These are phyloP conservation scores for Psilopogon haemacephalus DNA, from an alignment of 2,113 vertebrate genomes.

Conservation along the genomic window DNA sequence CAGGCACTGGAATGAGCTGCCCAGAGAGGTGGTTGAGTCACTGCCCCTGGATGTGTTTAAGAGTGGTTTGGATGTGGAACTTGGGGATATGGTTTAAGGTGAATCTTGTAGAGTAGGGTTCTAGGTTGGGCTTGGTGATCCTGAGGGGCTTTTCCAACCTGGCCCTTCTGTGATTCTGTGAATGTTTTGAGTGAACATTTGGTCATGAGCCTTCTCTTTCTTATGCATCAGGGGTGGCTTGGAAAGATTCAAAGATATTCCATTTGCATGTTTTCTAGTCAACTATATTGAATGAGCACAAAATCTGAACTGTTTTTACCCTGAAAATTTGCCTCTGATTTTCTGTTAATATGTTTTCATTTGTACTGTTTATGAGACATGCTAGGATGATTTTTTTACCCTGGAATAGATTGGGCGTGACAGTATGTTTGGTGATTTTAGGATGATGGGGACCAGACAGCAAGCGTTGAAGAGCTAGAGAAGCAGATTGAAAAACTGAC, in stretches of 20 bases:
- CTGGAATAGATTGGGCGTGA: not conserved
- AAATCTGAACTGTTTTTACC: not conserved
- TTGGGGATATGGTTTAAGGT: too few species aligned
- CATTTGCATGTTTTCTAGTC: not conserved
- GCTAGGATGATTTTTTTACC: not conserved
- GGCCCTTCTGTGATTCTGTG: too few species aligned
- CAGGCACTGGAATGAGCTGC: too few species aligned
- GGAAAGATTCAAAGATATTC: not conserved
- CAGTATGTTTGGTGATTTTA: conserved; percentile 63
- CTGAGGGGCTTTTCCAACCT: too few species aligned
- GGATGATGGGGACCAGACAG: conserved; percentile 88
- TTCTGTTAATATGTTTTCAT: not conserved
- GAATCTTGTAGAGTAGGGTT: too few species aligned
- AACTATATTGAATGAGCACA: not conserved
- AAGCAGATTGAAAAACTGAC: conserved; percentile 91
- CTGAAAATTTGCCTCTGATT: not conserved
- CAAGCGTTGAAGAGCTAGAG: conserved; percentile 91
- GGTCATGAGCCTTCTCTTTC: not conserved
- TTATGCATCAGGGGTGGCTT: not conserved
- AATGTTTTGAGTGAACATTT: not conserved
- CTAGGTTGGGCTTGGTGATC: too few species aligned
- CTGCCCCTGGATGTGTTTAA: too few species aligned
- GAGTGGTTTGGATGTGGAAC: too few species aligned
- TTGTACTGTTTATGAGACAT: not conserved
- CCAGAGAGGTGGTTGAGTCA: too few species aligned